Conservation (phyloP, 2,888 invertebrate genomes). For the Julus scanicus region DNA sequence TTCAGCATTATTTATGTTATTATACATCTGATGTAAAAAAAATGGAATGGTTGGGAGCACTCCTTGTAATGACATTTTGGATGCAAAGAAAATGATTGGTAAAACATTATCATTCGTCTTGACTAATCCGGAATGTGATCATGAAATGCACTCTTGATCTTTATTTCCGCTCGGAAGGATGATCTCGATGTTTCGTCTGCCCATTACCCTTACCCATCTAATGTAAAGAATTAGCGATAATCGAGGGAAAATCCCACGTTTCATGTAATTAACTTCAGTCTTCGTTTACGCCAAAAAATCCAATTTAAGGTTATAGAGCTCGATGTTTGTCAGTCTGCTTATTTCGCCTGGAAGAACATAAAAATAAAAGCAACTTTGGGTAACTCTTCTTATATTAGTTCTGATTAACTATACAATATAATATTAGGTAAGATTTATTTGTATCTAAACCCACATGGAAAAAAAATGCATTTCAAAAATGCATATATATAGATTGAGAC, state of each 20-base stretch:
- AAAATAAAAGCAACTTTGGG: too few relatives aligned
- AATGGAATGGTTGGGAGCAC: not conserved
- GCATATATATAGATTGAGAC: too few relatives aligned
- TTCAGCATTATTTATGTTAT: not conserved
- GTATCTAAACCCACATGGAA: too few relatives aligned
- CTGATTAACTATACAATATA: too few relatives aligned
- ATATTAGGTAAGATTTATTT: too few relatives aligned
- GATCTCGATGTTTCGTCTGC: slow-evolving; percentile 4
- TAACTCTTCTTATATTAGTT: too few relatives aligned
- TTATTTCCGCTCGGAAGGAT: slow-evolving; percentile 21
- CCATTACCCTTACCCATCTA: not conserved
- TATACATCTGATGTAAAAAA: not conserved
- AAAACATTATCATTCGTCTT: not conserved
- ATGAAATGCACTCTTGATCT: not conserved
- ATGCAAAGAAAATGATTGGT: not conserved
- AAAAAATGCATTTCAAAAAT: too few relatives aligned
- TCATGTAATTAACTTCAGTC: not conserved
- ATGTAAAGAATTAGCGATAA: not conserved
- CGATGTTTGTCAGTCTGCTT: too few relatives aligned
- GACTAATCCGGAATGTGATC: not conserved
- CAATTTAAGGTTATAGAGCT: not conserved
- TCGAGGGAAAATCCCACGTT: not conserved
- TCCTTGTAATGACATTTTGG: not conserved
- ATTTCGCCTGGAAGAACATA: too few relatives aligned
- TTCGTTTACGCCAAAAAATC: not conserved